Base-by-base conservation (phyloP, 1,140 invertebrate species). In the Protaetia brevitarsis region DNA sequence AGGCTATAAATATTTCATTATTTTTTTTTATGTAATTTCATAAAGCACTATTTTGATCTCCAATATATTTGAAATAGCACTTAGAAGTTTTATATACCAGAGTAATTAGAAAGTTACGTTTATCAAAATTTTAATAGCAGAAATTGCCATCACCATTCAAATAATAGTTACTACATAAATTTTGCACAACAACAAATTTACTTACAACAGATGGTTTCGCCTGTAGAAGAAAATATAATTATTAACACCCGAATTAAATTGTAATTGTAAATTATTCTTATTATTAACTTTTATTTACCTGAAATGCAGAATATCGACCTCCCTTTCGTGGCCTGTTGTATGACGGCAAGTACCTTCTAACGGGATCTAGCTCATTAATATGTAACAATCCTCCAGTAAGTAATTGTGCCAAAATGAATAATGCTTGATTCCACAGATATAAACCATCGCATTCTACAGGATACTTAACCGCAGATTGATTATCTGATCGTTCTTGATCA, bases 321-420 rank as follows among this genome's bases (percentile, higher is more conserved):
- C 89, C 94, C 76, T 89, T 89, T 51, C 93, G 82, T 0, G 97
- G 97, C 59, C 97, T 82, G 78, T 97, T 97, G 76, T 95, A 96
- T 0, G 96, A 97, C 2, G 97, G 96, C 63, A 99, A 82, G 82
- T 98, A 97, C 37, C 97, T 85, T 65, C 96, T 82, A 65, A 99
- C 94, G 1, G 95, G 94, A 82, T 99, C 97, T 45, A 99, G 80
- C 81, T 99, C 97, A 76, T 95, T 97, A 10, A 97, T 89, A 75
- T 97, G 93, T 26, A 99, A 81, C 13, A 99, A 80, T 30, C 91
- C 90, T 59, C 90, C 90, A 21, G 92, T 93, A 21, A 99, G 80
- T 27, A 99, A 80, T 77, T 97, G 92, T 2, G 95, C 88, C 71
- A 99, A 93, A 59, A 99, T 87, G 78, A 96, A 97, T 80, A 99